phyloP scores from a whole-genome alignment of 2,113 vertebrate genomes.

The Protobothrops flavoviridis region DNA sequence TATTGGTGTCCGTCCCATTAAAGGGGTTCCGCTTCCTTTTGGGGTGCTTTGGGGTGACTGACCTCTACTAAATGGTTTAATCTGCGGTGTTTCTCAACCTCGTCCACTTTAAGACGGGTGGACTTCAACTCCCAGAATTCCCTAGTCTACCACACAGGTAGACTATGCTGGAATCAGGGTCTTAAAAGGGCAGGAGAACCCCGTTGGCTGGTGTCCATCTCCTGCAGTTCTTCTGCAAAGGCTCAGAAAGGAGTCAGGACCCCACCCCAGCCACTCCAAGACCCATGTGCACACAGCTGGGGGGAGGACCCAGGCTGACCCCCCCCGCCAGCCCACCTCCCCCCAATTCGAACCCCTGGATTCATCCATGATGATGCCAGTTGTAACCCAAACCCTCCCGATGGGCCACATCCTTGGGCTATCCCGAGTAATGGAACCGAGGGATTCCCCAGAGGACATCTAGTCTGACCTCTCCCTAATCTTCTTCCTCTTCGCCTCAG shows the following conservation, averaged over 20 bases:
- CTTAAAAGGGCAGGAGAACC: slow-evolving; percentile 92
- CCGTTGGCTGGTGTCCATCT: slow-evolving; percentile 97
- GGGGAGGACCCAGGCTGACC: not conserved
- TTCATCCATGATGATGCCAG: not conserved
- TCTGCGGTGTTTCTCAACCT: no score
- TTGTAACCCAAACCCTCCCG: not conserved
- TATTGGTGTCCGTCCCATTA: no score
- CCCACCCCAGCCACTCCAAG: not conserved
- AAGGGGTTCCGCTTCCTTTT: no score
- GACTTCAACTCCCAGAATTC: no score
- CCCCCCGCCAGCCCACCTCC: not conserved
- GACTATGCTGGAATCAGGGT: slow-evolving; percentile 89
- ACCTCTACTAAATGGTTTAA: not conserved
- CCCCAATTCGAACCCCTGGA: not conserved
- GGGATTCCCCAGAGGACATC: not conserved
- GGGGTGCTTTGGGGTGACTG: not conserved
- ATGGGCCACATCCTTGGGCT: not conserved
- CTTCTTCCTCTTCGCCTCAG: not conserved
- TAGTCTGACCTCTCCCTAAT: not conserved
- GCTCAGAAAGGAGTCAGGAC: rapidly evolving
- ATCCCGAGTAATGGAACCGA: no score
- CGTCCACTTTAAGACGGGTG: no score
- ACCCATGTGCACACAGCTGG: not conserved
- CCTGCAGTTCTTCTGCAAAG: slow-evolving; percentile 86
- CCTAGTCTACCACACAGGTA: slow-evolving; percentile 81